Percentiles rank a stretch among this genome's conserved stretches.
phyloP scores from a whole-genome alignment of 2,797 vertebrate species.

The Gastrophryne carolinensis region DNA sequence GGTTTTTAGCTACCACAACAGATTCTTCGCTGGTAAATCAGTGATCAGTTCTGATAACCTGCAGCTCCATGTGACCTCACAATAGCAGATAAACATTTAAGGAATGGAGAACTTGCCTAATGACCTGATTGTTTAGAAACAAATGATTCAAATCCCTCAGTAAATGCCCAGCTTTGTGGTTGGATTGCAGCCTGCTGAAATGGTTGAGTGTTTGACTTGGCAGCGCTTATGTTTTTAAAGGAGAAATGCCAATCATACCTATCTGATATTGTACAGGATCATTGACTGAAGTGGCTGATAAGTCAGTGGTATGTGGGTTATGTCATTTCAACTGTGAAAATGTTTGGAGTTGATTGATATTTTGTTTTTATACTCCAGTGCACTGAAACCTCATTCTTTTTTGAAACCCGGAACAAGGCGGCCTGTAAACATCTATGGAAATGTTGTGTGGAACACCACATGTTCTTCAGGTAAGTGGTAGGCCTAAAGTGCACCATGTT shows the following conservation, averaged over 20 bases:
- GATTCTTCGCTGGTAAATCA: no score
- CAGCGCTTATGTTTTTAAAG: slow-evolving; percentile 11
- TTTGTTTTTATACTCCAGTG: slow-evolving; percentile 67
- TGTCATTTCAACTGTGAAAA: background rate
- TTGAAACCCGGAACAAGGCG: slow-evolving; percentile 78
- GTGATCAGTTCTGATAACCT: no score
- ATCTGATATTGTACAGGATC: background rate
- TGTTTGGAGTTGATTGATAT: background rate
- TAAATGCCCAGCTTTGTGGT: slow-evolving; percentile 18
- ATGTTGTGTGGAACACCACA: slow-evolving; percentile 85
- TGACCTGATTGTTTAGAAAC: no score
- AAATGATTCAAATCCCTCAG: slow-evolving; percentile 29
- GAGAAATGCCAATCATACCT: slow-evolving; percentile 22
- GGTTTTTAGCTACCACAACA: no score
- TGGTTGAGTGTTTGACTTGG: slow-evolving; percentile 36
- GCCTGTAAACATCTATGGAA: slow-evolving; percentile 86
- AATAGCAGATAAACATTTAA: no score
- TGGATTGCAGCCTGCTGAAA: slow-evolving; percentile 20
- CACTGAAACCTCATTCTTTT: slow-evolving; percentile 87
- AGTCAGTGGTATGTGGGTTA: background rate
- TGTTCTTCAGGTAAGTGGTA: slow-evolving; percentile 79
- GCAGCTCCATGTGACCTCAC: no score
- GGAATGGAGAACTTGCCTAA: no score
- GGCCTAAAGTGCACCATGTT: no score
- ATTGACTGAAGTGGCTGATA: background rate